A percentile compares a stretch with the other conserved stretches of the same genome.
phyloP scores from a whole-genome alignment of 2,113 vertebrate species.

The Danio rerio region GRCz12tu NC_133179.1:13828501-13829000 shows the following conservation, averaged over 20 bases:
- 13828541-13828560: too few relatives aligned
- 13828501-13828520: too few relatives aligned
- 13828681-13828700: constrained; percentile 28
- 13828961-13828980: constrained; percentile 46
- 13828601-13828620: constrained; percentile 11
- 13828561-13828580: too few relatives aligned
- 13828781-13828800: constrained; percentile 35
- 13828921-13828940: not conserved
- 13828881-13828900: constrained; percentile 39
- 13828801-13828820: constrained; percentile 10
- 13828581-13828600: not conserved
- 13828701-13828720: constrained; percentile 32
- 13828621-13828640: not conserved
- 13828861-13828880: constrained; percentile 54
- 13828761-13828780: constrained; percentile 19
- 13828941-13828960: constrained; percentile 30
- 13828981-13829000: not conserved
- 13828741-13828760: not conserved
- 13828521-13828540: too few relatives aligned
- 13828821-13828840: constrained; percentile 50
- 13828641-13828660: not conserved
- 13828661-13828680: not conserved
- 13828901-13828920: not conserved
- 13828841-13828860: constrained; percentile 37
- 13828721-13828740: constrained; percentile 16